A percentile compares a stretch with the other conserved stretches of the same genome.
These are phyloP conservation scores for Dichetophora obliterata DNA, from an alignment of 2,888 invertebrate genomes.

Conservation along the genomic window DNA sequence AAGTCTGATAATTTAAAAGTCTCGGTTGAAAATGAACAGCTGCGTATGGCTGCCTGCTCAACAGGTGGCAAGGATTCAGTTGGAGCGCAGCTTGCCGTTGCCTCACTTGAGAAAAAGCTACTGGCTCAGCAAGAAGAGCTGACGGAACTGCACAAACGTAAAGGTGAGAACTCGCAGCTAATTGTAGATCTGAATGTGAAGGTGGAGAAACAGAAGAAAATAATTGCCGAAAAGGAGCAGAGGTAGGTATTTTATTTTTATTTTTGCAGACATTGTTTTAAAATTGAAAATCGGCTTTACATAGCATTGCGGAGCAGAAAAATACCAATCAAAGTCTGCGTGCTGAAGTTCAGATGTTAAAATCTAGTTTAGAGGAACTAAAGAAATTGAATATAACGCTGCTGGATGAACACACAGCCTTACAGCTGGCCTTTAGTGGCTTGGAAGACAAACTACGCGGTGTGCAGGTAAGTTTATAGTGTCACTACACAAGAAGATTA, in stretches of 20 bases:
- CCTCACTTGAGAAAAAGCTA: constrained; percentile 87
- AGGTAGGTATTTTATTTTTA: constrained; percentile 71
- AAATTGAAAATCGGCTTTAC: constrained; percentile 24
- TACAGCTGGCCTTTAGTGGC: constrained; percentile 90
- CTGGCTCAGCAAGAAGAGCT: constrained; percentile 91
- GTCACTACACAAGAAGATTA: no score
- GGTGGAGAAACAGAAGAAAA: constrained; percentile 87
- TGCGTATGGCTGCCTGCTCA: constrained; percentile 74
- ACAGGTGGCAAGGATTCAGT: constrained; percentile 65
- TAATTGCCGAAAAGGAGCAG: constrained; percentile 79
- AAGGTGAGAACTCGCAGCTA: constrained; percentile 94
- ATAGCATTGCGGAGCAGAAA: constrained; percentile 79
- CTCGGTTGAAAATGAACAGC: constrained; percentile 86
- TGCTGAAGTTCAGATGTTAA: constrained; percentile 81
- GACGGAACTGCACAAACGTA: constrained; percentile 87
- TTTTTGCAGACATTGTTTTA: neutral
- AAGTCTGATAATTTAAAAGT: constrained; percentile 88
- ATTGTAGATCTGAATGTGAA: constrained; percentile 90
- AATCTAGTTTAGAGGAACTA: constrained; percentile 80
- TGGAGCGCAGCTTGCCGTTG: constrained; percentile 74
- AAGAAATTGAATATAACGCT: constrained; percentile 89
- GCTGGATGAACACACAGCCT: constrained; percentile 93
- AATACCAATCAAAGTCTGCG: constrained; percentile 77
- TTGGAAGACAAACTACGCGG: constrained; percentile 91
- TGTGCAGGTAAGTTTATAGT: constrained; percentile 75